Conservation (phyloP, 2,113 vertebrate genomes). For the Aspiorhynchus laticeps region DNA sequence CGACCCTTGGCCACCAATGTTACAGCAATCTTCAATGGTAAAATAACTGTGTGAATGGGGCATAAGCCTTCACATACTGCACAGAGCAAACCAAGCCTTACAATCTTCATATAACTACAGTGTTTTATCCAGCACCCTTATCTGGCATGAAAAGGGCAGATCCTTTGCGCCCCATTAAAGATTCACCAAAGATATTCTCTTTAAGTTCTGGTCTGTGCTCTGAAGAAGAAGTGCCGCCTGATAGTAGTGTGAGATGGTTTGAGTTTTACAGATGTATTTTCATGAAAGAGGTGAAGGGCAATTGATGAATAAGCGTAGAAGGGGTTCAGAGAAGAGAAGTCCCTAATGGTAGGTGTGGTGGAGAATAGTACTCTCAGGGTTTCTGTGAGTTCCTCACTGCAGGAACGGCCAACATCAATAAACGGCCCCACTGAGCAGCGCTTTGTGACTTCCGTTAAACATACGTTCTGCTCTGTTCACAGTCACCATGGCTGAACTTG, state of each 20-base stretch:
- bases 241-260: not conserved
- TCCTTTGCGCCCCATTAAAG: constrained; percentile 39
- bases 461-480: not conserved
- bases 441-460: not conserved
- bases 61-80: not conserved
- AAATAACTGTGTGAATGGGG: not conserved
- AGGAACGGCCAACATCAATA: constrained; percentile 54
- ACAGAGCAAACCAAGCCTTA: constrained; percentile 7
- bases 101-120: not conserved
- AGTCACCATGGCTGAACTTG: too few relatives aligned
- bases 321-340: constrained; percentile 69
- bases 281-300: constrained; percentile 7
- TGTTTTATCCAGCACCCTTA: not conserved
- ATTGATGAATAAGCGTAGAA: constrained; percentile 54
- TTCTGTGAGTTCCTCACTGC: constrained; percentile 64
- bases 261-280: constrained; percentile 37
- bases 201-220: constrained; percentile 9
- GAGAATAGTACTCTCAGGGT: constrained; percentile 67
- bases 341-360: constrained; percentile 66
- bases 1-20: not conserved
- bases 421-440: constrained; percentile 12
- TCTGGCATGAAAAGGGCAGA: constrained; percentile 16
- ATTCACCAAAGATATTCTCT: constrained; percentile 27
- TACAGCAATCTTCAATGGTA: not conserved
- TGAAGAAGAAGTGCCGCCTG: not conserved